Base-by-base conservation (phyloP, 2,888 invertebrate species). In the Macaria notata region DNA sequence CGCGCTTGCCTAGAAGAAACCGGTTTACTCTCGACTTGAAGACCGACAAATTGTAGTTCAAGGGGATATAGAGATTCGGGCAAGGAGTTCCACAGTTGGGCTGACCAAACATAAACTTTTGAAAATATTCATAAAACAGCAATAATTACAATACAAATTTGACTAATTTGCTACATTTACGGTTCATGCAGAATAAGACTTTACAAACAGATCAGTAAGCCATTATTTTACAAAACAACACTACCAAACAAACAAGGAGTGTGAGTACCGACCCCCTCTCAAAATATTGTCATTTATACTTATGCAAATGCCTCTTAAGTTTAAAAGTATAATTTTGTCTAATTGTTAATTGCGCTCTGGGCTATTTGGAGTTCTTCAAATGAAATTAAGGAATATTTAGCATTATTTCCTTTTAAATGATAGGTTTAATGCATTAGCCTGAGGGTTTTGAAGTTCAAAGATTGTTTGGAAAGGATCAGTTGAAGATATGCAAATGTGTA, bases 251-350 rank as follows among this genome's bases (percentile, higher is more conserved):
- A 66, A 68, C 59, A 2, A 61, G 62, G 70, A 68, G 68, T 64
- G 65, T 68, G 66, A 73, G 66, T 66, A 59, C 8, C 53, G 36
- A 52, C 63, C 65, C 63, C 56, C 63, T 52, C 31, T 58, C 66
- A 71, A 75, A 80, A 80, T 79, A 76, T 79, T 80, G 71, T 78
- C 73, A 66, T 73, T 70, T 38, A 58, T 70, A 57, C 71, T 77
- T 74, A 79, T 78, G 78, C 75, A 73, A 71, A 79, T 76, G 48
- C 43, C 50, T 54, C 66, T 69, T 51, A 53, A 62, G 70, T 70
- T 72, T 59, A 70, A 73, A 75, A 75, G 72, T 70, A 73, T 75
- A 73, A 75, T 74, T 70, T 71, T 71, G 41, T 55, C 70, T 79
- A 80, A 81, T 81, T 79, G 79, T 68, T 63, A 64, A 71, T 70